Evolutionary conservation across 2,113 vertebrate species (phyloP).

Genomic region (Toxostoma redivivum): DNA sequence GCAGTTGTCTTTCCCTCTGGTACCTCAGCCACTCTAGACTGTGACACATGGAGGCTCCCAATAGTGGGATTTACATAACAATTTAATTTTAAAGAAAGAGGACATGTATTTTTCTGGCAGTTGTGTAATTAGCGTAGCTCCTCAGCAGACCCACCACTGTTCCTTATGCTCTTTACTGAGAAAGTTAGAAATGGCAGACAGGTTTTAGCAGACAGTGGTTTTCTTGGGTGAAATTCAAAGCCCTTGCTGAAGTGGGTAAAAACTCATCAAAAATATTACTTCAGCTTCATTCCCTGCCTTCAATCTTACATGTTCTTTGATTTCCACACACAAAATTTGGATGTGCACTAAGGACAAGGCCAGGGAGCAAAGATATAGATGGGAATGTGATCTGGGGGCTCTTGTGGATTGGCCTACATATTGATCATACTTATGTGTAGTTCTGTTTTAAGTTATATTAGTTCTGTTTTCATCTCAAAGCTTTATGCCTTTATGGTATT

Average conservation of each 20-base stretch:
- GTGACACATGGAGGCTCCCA: slow-evolving; percentile 3
- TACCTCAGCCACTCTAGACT: background rate
- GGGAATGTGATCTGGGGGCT: background rate
- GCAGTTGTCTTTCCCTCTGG: background rate
- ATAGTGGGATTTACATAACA: background rate
- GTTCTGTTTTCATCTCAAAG: background rate
- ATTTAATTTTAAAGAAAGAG: slow-evolving; percentile 49
- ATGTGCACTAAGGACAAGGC: background rate
- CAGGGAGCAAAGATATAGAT: background rate
- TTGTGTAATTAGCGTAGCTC: background rate
- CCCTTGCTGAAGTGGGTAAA: background rate
- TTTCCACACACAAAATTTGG: background rate
- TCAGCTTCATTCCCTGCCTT: background rate
- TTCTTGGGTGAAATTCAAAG: background rate
- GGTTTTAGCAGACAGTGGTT: background rate
- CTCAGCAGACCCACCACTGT: background rate
- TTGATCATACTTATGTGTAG: background rate
- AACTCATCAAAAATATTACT: background rate
- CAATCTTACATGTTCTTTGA: background rate
- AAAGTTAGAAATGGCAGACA: background rate
- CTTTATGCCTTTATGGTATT: background rate
- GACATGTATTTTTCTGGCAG: background rate
- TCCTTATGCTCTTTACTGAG: background rate
- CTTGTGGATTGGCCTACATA: background rate
- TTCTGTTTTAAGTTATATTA: background rate